Evolutionary conservation across 2,888 invertebrate genomes (phyloP).

Genomic region (Chloroclystis v-ata): DNA sequence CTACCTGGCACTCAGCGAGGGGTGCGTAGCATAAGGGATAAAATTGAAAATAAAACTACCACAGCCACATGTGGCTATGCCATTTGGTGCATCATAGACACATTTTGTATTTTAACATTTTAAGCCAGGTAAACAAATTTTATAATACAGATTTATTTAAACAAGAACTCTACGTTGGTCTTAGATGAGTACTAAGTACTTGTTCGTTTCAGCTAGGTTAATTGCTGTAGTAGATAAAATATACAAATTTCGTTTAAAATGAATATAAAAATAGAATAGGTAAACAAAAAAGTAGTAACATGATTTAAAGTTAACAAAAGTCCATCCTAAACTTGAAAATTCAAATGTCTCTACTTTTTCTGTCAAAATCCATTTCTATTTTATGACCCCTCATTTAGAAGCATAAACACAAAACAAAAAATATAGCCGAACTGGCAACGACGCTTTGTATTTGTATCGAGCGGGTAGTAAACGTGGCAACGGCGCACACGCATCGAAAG

Average conservation of each 20-base stretch:
- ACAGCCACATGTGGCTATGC: constrained; percentile 46
- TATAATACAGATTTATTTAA: too few relatives aligned
- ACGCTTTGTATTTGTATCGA: constrained; percentile 50
- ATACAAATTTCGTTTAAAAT: too few relatives aligned
- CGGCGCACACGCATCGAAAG: constrained; percentile 65
- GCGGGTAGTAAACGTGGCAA: constrained; percentile 55
- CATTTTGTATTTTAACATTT: constrained; percentile 23
- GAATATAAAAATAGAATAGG: too few relatives aligned
- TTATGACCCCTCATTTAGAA: constrained; percentile 69
- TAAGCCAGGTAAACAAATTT: constrained; percentile 3
- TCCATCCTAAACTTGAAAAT: too few relatives aligned
- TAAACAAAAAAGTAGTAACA: too few relatives aligned
- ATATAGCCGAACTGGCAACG: constrained; percentile 61
- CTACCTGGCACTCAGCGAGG: constrained; percentile 55
- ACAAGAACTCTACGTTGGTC: too few relatives aligned
- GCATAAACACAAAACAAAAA: constrained; percentile 71
- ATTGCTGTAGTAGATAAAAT: too few relatives aligned
- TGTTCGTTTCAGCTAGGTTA: too few relatives aligned
- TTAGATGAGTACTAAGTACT: too few relatives aligned
- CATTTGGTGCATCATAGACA: constrained; percentile 30
- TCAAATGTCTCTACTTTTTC: constrained; percentile 36
- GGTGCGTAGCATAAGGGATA: constrained; percentile 39
- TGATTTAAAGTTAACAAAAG: too few relatives aligned
- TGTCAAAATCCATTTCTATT: constrained; percentile 58
- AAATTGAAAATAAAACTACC: constrained; percentile 39